Evolutionary conservation across 2,113 vertebrate genomes (phyloP), one percentile per base, ranked within the genome.

Genomic region (Cynoglossus semilaevis): DNA sequence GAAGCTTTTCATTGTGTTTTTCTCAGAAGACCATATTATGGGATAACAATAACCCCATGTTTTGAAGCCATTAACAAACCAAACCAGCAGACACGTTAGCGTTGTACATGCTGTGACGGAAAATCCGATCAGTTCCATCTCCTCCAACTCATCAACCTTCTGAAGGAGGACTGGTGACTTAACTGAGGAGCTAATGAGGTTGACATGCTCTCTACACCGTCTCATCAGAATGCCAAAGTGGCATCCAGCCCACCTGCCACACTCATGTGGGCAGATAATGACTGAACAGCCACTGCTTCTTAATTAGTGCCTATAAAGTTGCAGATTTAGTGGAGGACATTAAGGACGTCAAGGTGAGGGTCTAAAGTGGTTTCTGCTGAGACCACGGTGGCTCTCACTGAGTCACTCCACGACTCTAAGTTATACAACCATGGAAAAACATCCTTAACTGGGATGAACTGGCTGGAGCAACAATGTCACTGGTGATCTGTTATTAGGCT

Each of bases 221-320:
- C 57, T 77, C 65, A 54, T 73, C 40, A 53, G 57, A 45, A 50
- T 14, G 58, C 45, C 35, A 8, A 7, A 58, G 43, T 37, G 16
- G 18, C 36, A 17, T 15, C 44, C 14, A 11, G 16, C 17, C 43
- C 54, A 9, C 38, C 36, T 9, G 34, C 15, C 18, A 44, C 64
- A 22, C 36, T 53, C n/a, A 51, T 41, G 44, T 15, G 19, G 41
- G 8, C 50, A 35, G 47, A 52, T 63, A 46, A 67, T 17, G 48
- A 51, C 60, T 9, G 17, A 55, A 35, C 17, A 17, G 44, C 55
- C 43, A 15, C 41, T 38, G 52, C 54, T 47, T 58, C 36, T 42
- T 76, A 70, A 76, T 68, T 65, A 65, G 19, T 55, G 43, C 54
- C 61, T 35, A 16, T 50, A 9, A 64, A 65, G 43, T 49, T 41